phyloP scores from a whole-genome alignment of 2,797 vertebrate species.

The Sebastes minor region DNA sequence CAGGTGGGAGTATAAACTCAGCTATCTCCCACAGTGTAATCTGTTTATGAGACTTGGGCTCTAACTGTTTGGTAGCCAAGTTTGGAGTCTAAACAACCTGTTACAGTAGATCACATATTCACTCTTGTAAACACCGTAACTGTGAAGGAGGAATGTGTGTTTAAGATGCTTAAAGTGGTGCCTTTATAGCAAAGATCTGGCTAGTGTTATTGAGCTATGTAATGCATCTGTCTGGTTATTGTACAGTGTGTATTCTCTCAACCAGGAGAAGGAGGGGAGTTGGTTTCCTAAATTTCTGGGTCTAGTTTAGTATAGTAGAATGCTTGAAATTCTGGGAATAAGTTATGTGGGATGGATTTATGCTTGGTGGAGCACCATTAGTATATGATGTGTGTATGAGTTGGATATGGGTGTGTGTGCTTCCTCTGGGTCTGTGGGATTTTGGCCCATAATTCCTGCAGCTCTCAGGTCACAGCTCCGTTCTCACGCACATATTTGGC shows the following conservation, averaged over 20 bases:
- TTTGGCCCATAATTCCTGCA: constrained; percentile 86
- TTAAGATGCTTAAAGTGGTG: constrained; percentile 32
- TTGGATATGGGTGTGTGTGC: constrained; percentile 83
- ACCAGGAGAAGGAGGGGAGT: constrained; percentile 36
- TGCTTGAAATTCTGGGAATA: constrained; percentile 72
- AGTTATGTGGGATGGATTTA: constrained; percentile 72
- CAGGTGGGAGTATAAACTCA: constrained; percentile 65
- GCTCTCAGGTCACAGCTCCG: constrained; percentile 85
- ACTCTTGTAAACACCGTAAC: constrained; percentile 42
- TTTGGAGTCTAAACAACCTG: constrained; percentile 73
- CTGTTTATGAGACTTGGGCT: constrained; percentile 41
- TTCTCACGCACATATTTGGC: constrained; percentile 88
- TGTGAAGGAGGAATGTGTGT: constrained; percentile 30
- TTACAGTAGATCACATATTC: constrained; percentile 55
- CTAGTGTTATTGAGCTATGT: neutral
- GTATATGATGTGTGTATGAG: constrained; percentile 79
- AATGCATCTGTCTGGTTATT: constrained; percentile 36
- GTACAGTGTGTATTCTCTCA: constrained; percentile 33
- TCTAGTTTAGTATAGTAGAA: constrained; percentile 59
- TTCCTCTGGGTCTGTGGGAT: constrained; percentile 88
- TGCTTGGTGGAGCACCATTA: constrained; percentile 77
- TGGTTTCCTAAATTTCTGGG: constrained; percentile 54
- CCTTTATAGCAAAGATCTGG: constrained; percentile 8
- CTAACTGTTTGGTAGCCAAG: constrained; percentile 36
- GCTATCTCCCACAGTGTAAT: neutral